These are phyloP conservation scores for Cryptotermes secundus DNA, from an alignment of 1,140 invertebrate genomes.

Conservation along the genomic window DNA sequence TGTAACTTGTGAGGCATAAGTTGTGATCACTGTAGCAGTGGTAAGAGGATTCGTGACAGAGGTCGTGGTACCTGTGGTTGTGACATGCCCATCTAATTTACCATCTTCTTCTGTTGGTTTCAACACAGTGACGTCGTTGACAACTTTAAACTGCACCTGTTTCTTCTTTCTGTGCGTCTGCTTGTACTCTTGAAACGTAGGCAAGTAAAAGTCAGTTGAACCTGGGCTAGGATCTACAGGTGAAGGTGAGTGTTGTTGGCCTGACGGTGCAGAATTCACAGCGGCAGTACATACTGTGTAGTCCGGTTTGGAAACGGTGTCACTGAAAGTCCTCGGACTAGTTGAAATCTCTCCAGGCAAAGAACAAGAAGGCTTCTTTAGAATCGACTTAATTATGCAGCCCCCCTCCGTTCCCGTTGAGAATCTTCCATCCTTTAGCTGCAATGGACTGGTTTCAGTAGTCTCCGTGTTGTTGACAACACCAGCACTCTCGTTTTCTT, in stretches of 20 bases:
- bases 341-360: constrained; percentile 1
- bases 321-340: constrained; percentile 41
- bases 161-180: constrained; percentile 42
- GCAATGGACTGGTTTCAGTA: neutral
- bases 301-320: constrained; percentile 41
- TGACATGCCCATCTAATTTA: neutral
- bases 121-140: neutral
- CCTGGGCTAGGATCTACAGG: constrained; percentile 2
- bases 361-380: constrained; percentile 59
- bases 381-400: constrained; percentile 58
- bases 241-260: neutral
- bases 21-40: neutral
- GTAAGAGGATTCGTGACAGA: neutral
- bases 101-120: neutral
- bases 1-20: too few species aligned
- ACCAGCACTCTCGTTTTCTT: neutral
- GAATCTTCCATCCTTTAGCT: neutral
- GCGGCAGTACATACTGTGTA: constrained; percentile 32
- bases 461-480: neutral
- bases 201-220: constrained; percentile 36
- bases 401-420: constrained; percentile 33
- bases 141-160: constrained; percentile 43
- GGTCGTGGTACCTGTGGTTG: neutral
- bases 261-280: neutral
- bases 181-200: constrained; percentile 39